Evolutionary conservation across 2,113 vertebrate genomes (phyloP).

Genomic region (Saccopteryx bilineata): DNA sequence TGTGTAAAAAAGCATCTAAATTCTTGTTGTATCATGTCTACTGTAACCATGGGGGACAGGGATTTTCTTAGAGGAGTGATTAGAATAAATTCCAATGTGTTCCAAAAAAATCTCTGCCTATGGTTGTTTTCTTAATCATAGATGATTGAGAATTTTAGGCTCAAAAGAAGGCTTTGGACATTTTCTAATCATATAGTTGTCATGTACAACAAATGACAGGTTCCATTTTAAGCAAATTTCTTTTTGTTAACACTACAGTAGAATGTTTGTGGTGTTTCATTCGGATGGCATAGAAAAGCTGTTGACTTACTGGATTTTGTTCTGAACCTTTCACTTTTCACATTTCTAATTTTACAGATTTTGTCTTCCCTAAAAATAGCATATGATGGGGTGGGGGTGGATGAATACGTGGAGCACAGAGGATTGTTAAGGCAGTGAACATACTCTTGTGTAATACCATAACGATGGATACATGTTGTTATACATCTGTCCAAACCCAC

Average conservation of each 20-base stretch:
- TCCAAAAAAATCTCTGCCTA: constrained; percentile 42
- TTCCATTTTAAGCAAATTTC: constrained; percentile 29
- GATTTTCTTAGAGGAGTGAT: constrained; percentile 5
- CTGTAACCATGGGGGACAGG: neutral
- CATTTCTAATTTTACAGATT: neutral
- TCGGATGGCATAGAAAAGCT: neutral
- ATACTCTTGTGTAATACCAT: neutral
- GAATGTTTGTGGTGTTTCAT: neutral
- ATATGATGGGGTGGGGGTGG: neutral
- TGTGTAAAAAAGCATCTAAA: neutral
- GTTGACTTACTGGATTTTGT: neutral
- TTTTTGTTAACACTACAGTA: neutral
- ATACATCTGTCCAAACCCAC: neutral
- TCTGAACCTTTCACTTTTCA: neutral
- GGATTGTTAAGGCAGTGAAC: neutral
- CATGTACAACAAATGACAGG: constrained; percentile 19
- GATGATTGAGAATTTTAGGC: neutral
- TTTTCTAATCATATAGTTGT: constrained; percentile 33
- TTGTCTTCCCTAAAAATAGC: neutral
- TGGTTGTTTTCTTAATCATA: constrained; percentile 48
- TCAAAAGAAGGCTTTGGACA: constrained; percentile 46
- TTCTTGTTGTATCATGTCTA: constrained; percentile 15
- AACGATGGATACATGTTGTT: neutral
- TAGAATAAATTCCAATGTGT: neutral
- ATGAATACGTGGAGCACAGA: neutral